These are phyloP conservation scores for Drosophila ustulata DNA, from an alignment of 2,888 invertebrate species.

Conservation along the genomic window DNA sequence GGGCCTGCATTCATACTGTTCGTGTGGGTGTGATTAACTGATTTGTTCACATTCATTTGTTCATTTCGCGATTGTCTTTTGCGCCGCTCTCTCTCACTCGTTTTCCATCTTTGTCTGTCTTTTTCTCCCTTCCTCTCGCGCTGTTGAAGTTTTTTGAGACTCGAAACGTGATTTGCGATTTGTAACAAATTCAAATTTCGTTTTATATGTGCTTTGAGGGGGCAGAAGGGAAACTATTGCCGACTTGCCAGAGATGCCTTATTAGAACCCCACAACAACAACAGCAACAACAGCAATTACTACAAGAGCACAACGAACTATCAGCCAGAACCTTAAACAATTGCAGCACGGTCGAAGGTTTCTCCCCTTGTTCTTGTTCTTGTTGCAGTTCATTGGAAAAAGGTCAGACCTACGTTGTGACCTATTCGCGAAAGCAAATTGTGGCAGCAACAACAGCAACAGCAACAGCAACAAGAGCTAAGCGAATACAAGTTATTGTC, in stretches of 20 bases:
- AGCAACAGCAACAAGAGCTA: conserved; percentile 11
- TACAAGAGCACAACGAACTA: background rate
- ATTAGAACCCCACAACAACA: conserved; percentile 44
- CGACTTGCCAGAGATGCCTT: conserved; percentile 37
- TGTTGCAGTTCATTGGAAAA: conserved; percentile 59
- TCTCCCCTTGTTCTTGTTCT: conserved; percentile 24
- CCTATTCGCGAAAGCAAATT: conserved; percentile 49
- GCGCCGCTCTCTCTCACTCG: conserved; percentile 15
- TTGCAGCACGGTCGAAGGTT: conserved; percentile 25
- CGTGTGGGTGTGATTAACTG: conserved; percentile 84
- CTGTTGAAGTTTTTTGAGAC: conserved; percentile 24
- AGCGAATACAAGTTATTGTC: conserved; percentile 23
- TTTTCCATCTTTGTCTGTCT: too few relatives aligned
- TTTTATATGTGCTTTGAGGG: conserved; percentile 25
- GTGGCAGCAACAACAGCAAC: conserved; percentile 8
- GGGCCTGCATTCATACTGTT: conserved; percentile 38
- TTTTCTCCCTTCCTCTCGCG: background rate
- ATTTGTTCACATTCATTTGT: conserved; percentile 84
- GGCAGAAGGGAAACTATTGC: conserved; percentile 4
- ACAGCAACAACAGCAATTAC: conserved; percentile 10
- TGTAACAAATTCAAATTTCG: conserved; percentile 82
- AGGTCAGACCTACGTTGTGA: conserved; percentile 69
- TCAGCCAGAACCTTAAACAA: conserved; percentile 30
- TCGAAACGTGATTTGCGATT: conserved; percentile 84
- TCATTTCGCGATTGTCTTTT: conserved; percentile 71